phyloP scores from a whole-genome alignment of 2,888 invertebrate genomes.

The Callimorpha dominula region DNA sequence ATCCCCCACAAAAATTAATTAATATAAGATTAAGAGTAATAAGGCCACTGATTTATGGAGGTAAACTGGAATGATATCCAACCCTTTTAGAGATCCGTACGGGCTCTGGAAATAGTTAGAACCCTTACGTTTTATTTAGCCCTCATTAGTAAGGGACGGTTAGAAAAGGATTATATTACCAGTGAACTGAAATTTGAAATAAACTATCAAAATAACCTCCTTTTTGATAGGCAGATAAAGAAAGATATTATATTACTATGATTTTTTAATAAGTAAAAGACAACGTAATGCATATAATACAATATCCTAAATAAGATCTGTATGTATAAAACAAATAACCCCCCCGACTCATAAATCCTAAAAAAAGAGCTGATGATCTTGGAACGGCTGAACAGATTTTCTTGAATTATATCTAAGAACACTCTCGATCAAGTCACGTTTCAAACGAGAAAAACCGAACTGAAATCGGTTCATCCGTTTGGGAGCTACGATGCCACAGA shows the following conservation, averaged over 20 bases:
- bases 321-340: no score
- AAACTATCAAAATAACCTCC: not conserved
- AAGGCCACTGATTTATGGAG: conserved; percentile 64
- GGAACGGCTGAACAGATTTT: no score
- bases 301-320: no score
- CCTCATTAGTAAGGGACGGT: conserved; percentile 24
- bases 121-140: conserved; percentile 28
- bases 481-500: no score
- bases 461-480: no score
- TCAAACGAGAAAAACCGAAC: no score
- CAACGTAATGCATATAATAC: not conserved
- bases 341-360: no score
- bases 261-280: not conserved
- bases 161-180: conserved; percentile 10
- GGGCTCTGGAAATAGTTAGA: conserved; percentile 24
- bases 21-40: conserved; percentile 67
- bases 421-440: no score
- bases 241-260: not conserved
- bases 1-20: conserved; percentile 67
- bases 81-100: conserved; percentile 54
- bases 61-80: conserved; percentile 55
- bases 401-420: no score
- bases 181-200: conserved; percentile 21
- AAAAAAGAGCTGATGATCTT: no score
- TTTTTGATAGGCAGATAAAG: not conserved